Conservation (phyloP, 1,140 invertebrate species). For the Rhizoglyphus robini region DNA sequence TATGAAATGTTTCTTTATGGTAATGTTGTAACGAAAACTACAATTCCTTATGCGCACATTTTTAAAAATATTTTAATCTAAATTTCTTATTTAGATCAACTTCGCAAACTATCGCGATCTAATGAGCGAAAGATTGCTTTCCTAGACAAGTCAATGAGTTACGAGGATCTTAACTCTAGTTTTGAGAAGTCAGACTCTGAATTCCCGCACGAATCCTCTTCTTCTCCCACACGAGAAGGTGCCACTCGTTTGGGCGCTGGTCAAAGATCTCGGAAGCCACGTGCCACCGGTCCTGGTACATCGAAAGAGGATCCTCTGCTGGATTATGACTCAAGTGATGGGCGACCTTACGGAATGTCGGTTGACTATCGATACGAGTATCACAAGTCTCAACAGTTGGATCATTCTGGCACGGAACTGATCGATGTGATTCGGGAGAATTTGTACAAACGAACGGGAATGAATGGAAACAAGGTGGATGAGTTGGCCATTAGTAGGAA, state of each 20-base stretch:
- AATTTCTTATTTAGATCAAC: slow-evolving; percentile 23
- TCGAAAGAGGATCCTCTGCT: background rate
- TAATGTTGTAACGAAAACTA: too few relatives aligned
- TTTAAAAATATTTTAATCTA: slow-evolving; percentile 6
- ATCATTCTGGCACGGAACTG: background rate
- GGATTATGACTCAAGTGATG: slow-evolving; percentile 8
- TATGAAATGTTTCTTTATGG: slow-evolving; percentile 85
- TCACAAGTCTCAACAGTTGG: slow-evolving; percentile 3
- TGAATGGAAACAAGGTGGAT: slow-evolving; percentile 2
- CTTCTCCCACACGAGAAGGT: background rate
- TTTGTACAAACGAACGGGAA: slow-evolving; percentile 5
- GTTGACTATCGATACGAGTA: slow-evolving; percentile 12
- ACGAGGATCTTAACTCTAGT: slow-evolving; percentile 18
- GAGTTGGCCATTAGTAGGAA: slow-evolving; percentile 2
- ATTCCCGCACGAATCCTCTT: background rate
- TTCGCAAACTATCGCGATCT: slow-evolving; percentile 26
- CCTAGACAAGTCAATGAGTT: slow-evolving; percentile 19
- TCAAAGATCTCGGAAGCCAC: too few relatives aligned
- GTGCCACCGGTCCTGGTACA: too few relatives aligned
- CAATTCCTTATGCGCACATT: background rate
- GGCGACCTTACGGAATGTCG: background rate
- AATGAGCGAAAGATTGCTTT: slow-evolving; percentile 26
- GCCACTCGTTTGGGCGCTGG: too few relatives aligned
- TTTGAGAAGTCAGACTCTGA: slow-evolving; percentile 8
- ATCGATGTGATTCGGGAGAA: slow-evolving; percentile 9